phyloP scores from a whole-genome alignment of 2,113 vertebrate species.

The Austrofundulus limnaeus region DNA sequence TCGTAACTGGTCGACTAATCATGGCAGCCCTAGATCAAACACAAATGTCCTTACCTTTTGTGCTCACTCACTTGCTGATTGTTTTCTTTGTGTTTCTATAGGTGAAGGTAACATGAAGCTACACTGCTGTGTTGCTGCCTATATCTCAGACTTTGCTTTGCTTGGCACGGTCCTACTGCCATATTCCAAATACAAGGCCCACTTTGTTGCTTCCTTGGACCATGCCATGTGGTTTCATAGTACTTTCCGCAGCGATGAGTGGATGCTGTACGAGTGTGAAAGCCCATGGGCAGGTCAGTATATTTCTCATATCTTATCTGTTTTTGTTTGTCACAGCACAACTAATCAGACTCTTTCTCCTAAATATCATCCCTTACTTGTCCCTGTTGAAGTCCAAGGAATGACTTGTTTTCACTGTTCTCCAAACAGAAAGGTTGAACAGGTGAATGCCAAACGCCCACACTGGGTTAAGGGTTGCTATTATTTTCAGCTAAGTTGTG shows the following conservation, averaged over 20 bases:
- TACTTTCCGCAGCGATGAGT: constrained; percentile 90
- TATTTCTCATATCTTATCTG: background rate
- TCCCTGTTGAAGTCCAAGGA: background rate
- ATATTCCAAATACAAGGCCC: constrained; percentile 65
- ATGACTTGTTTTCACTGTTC: background rate
- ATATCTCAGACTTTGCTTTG: constrained; percentile 90
- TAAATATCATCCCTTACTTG: background rate
- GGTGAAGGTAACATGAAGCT: constrained; percentile 90
- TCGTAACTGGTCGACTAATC: too few species aligned
- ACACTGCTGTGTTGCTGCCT: constrained; percentile 94
- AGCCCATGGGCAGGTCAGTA: constrained; percentile 93
- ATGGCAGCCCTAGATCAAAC: too few species aligned
- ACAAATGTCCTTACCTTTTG: too few species aligned
- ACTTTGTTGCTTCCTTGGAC: constrained; percentile 87
- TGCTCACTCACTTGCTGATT: too few species aligned
- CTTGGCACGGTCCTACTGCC: constrained; percentile 85
- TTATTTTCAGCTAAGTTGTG: too few species aligned
- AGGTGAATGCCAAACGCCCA: too few species aligned
- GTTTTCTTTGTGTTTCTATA: constrained; percentile 26
- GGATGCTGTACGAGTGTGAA: constrained; percentile 96
- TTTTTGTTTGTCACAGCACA: background rate
- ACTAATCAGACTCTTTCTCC: background rate
- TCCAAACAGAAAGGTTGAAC: too few species aligned
- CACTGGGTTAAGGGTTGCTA: too few species aligned
- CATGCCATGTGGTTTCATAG: constrained; percentile 97